Base-by-base conservation (phyloP, 2,797 vertebrate species). In the Ctenosaura bakeri region DNA sequence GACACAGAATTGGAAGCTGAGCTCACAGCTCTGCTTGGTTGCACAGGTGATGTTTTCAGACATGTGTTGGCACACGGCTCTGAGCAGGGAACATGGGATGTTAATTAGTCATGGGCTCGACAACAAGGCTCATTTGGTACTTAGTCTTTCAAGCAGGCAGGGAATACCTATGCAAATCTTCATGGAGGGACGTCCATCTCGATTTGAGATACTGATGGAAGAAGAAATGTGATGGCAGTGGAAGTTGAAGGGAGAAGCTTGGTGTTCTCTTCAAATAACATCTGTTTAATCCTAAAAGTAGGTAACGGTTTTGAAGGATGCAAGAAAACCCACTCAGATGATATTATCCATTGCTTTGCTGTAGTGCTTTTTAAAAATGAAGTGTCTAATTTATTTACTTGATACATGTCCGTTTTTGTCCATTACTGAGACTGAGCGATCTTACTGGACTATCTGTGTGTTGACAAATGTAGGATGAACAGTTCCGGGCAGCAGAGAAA, bases 101-200 rank as follows among this genome's bases (percentile, higher is more conserved):
- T 54, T 77, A 78, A 78, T 78, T 83, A 69, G 73, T 16, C 73
- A 42, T 54, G 14, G 4, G n/a, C 38, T 76, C 24, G 46, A 20
- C 50, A 29, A 20, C 20, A 20, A n/a, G 20, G 42, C 56, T 86
- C 42, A 35, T 38, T 86, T 32, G 78, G 42, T 29, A 13, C 69
- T 82, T 20, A 4, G 54, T 64, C 22, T 82, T 64, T 74, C 29
- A 22, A 69, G 50, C 32, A 73, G 38, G 26, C 59, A 24, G 69
- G 14, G 69, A 76, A 86, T 80, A 71, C n/a, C 52, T 76, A 16
- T 62, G 46, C 66, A 77, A 76, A 82, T 86, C 42, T n/a, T 82
- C 6, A 24, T 6, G 6, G 83, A 80, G 79, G 42, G 50, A 46
- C 20, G n/a, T 46, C 46, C 3, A 7, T 56, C 46, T 46, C 8